A percentile compares a stretch with the other conserved stretches of the same genome.
Conservation (phyloP, 2,113 vertebrate genomes). For the Gavia stellata region DNA sequence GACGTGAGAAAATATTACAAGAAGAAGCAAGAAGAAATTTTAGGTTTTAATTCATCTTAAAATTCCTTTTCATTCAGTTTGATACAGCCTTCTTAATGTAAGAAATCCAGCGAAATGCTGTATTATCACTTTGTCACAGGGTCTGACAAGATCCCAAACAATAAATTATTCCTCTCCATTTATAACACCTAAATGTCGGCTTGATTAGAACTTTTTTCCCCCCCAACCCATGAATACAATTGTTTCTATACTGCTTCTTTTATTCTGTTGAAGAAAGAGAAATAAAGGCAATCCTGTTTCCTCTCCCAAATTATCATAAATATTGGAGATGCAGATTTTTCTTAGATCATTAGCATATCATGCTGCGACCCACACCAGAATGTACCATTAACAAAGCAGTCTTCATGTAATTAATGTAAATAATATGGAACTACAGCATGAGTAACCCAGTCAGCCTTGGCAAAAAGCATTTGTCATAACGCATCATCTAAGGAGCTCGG, state of each 20-base stretch:
- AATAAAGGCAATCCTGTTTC: slow-evolving; percentile 75
- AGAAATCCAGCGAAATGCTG: slow-evolving; percentile 17
- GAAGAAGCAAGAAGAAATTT: background rate
- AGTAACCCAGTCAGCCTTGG: slow-evolving; percentile 87
- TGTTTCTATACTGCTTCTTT: slow-evolving; percentile 66
- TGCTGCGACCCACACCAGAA: slow-evolving; percentile 82
- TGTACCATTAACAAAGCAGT: slow-evolving; percentile 85
- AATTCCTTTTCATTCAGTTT: slow-evolving; percentile 6
- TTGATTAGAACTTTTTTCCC: slow-evolving; percentile 68
- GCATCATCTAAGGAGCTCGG: slow-evolving; percentile 81
- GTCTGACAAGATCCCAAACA: slow-evolving; percentile 63
- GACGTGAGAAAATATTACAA: background rate
- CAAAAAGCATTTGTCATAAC: slow-evolving; percentile 86
- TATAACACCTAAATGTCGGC: slow-evolving; percentile 61
- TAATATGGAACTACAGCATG: slow-evolving; percentile 82
- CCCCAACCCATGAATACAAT: slow-evolving; percentile 47
- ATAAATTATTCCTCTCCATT: slow-evolving; percentile 62
- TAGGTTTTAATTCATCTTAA: slow-evolving; percentile 29
- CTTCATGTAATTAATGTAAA: slow-evolving; percentile 91
- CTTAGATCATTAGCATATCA: slow-evolving; percentile 88
- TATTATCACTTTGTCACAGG: slow-evolving; percentile 63
- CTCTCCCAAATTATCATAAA: slow-evolving; percentile 83
- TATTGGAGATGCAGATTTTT: slow-evolving; percentile 86
- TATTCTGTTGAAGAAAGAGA: slow-evolving; percentile 66
- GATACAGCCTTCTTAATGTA: background rate